Base-by-base conservation (phyloP, 2,888 invertebrate species). In the Antheraea yamamai region DNA sequence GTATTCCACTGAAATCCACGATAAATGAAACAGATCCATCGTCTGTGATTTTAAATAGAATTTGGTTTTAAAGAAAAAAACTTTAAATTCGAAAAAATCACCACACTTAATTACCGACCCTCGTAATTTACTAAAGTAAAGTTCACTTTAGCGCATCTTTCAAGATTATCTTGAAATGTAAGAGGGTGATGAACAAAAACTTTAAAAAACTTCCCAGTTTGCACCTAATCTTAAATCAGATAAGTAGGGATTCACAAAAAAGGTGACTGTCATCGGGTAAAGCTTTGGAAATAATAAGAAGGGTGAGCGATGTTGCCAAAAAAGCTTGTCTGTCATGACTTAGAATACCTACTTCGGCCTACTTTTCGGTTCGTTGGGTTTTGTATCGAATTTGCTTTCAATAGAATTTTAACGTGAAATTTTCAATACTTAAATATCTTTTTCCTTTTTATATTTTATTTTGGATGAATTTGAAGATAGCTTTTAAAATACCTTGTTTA, bases 161-260 rank as follows among this genome's bases (percentile, higher is more conserved):
- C 78, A 81, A 80, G 79, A 78, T 84, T 88, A 85, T 87, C 85
- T 86, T 73, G 73, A 72, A 78, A 79, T 79, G 77, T 85, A 81
- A 86, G 85, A 85, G 82, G 82, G 83, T 81, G 82, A 83, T 83
- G 77, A 78, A 84, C 85, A 86, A 84, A 82, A 76, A 72, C 73
- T 75, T 74, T 74, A 77, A 88, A 89, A 88, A 90, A 86, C 80
- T 82, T 81, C 79, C 86, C 83, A 86, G 88, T 87, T 90, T 86
- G 84, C 90, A 91, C 89, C 89, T 91, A 91, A 92, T 91, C 91
- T 91, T 74, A 78, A 84, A 89, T 87, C 88, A 87, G 91, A 93
- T 92, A 92, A 89, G 85, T 82, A 81, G 70, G n/a, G 70, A 14
- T 76, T 75, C 84, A 85, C 90, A 90, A 92, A 92, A 66, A 90